These are phyloP conservation scores for Baccha elongata DNA, from an alignment of 2,888 invertebrate genomes.

Conservation along the genomic window DNA sequence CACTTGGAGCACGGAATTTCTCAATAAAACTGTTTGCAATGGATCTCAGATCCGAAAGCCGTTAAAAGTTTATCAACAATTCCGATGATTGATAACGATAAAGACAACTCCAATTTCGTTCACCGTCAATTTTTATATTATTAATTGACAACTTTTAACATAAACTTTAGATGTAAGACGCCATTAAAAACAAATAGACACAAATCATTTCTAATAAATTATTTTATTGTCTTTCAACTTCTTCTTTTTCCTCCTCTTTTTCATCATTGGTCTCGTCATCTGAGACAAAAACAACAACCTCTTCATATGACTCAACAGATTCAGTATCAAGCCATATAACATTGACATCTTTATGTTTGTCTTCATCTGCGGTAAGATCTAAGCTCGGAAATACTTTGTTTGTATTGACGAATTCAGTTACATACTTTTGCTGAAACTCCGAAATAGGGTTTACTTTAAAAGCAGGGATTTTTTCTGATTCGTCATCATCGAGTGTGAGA, in stretches of 20 bases:
- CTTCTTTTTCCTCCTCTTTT: not conserved
- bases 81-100: too few species aligned
- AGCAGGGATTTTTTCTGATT: not conserved
- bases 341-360: not conserved
- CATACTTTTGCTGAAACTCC: constrained; percentile 1
- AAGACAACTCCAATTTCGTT: too few species aligned
- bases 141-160: too few species aligned
- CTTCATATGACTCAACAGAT: constrained; percentile 13
- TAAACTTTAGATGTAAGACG: too few species aligned
- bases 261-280: not conserved
- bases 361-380: not conserved
- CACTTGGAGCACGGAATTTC: too few species aligned
- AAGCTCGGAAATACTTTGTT: not conserved
- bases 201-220: too few species aligned
- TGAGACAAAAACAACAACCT: not conserved
- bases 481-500: constrained; percentile 5
- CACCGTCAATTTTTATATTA: too few species aligned
- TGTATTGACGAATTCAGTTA: not conserved
- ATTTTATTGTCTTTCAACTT: too few species aligned
- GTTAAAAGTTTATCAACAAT: too few species aligned
- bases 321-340: constrained; percentile 29
- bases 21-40: too few species aligned
- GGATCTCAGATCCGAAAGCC: too few species aligned
- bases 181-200: too few species aligned
- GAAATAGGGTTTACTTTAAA: not conserved